A percentile compares a stretch with the other conserved stretches of the same genome.
Conservation (phyloP, 2,113 vertebrate genomes). For the Regulus satrapa region DNA sequence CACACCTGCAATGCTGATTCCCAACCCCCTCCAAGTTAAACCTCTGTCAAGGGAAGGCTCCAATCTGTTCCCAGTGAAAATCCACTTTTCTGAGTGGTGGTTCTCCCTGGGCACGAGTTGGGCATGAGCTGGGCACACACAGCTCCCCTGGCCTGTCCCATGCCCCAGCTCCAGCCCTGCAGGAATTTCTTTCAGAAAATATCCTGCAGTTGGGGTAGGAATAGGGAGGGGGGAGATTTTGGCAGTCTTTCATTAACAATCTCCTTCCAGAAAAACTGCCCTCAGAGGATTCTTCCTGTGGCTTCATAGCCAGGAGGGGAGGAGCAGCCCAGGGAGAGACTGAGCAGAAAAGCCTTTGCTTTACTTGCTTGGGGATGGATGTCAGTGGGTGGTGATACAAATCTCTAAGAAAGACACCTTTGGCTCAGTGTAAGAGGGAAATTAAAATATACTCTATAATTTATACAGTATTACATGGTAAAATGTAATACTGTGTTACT, state of each 20-base stretch:
- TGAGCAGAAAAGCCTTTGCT: not conserved
- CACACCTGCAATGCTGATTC: not conserved
- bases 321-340: too few species aligned
- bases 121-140: rapidly evolving
- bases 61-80: not conserved
- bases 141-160: not conserved
- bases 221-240: not conserved
- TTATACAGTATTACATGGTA: not conserved
- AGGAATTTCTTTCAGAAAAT: not conserved
- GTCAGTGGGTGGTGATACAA: not conserved
- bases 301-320: not conserved
- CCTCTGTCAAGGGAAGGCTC: not conserved
- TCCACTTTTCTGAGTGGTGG: not conserved
- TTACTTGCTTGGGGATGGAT: not conserved
- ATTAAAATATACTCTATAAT: not conserved
- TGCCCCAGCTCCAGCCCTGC: not conserved
- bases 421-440: not conserved
- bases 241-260: not conserved
- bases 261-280: not conserved
- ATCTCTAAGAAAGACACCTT: not conserved
- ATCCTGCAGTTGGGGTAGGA: not conserved
- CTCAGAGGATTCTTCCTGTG: not conserved
- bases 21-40: not conserved
- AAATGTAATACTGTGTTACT: too few species aligned
- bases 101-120: not conserved